These are phyloP conservation scores for Protophormia terraenovae DNA, from an alignment of 2,888 invertebrate genomes.

Conservation along the genomic window DNA sequence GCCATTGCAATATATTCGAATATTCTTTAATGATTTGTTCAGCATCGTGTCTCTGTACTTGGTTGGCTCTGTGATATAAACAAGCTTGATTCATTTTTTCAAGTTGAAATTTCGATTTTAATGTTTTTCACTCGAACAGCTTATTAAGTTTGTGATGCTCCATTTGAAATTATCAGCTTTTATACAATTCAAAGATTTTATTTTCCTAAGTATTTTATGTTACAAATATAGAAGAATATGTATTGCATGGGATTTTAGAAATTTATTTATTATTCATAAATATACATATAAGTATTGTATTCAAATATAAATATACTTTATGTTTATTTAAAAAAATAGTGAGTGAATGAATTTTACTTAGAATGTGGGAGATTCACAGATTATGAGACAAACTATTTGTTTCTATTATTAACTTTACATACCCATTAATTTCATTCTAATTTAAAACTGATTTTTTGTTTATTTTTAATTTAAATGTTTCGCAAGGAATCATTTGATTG, in stretches of 20 bases:
- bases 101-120: neutral
- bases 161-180: neutral
- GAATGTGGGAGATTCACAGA: neutral
- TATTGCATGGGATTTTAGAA: neutral
- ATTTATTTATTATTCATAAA: neutral
- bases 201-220: neutral
- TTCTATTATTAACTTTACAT: neutral
- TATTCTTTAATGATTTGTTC: constrained; percentile 85
- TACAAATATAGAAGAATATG: neutral
- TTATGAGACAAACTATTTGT: neutral
- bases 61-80: constrained; percentile 87
- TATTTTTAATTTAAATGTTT: no score
- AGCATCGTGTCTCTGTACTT: constrained; percentile 86
- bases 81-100: constrained; percentile 84
- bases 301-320: neutral
- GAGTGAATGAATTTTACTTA: neutral
- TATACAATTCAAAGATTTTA: constrained; percentile 27
- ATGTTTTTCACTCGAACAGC: neutral
- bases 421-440: no score
- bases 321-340: neutral
- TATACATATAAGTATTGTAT: neutral
- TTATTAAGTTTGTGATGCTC: neutral
- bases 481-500: no score
- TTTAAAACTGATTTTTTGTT: no score
- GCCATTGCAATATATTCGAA: constrained; percentile 84